Conservation (phyloP, 2,113 vertebrate species). For the Megaceryle torquata region DNA sequence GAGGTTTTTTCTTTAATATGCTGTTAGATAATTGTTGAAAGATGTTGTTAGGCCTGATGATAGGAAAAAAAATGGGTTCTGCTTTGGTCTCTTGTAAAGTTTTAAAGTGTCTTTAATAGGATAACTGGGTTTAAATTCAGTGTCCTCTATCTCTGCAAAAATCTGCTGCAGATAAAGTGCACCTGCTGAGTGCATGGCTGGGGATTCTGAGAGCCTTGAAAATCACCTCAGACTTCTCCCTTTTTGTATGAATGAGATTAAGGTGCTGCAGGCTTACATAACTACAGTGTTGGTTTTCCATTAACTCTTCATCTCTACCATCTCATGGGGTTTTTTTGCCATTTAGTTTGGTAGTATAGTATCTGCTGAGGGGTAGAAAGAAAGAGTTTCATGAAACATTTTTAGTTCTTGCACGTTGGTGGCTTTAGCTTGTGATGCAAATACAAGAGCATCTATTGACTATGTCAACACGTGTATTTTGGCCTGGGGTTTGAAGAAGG, state of each 20-base stretch:
- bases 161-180: not conserved
- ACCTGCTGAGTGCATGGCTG: not conserved
- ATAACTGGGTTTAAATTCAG: not conserved
- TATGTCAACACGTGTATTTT: not conserved
- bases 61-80: not conserved
- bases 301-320: not conserved
- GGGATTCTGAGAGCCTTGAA: not conserved
- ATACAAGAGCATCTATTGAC: not conserved
- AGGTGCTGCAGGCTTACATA: not conserved
- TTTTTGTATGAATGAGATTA: not conserved
- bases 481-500: not conserved
- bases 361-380: not conserved
- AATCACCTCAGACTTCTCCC: not conserved
- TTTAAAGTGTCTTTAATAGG: not conserved
- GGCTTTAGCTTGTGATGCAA: not conserved
- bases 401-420: not conserved
- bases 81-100: not conserved
- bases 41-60: not conserved
- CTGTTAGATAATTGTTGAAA: not conserved
- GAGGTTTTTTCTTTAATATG: not conserved
- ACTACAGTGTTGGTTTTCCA: not conserved
- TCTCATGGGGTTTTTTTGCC: not conserved
- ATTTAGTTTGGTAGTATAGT: not conserved
- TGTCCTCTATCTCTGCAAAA: not conserved
- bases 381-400: rapidly evolving